Conservation (phyloP, 2,888 invertebrate genomes). For the Willowsia nigromaculata region DNA sequence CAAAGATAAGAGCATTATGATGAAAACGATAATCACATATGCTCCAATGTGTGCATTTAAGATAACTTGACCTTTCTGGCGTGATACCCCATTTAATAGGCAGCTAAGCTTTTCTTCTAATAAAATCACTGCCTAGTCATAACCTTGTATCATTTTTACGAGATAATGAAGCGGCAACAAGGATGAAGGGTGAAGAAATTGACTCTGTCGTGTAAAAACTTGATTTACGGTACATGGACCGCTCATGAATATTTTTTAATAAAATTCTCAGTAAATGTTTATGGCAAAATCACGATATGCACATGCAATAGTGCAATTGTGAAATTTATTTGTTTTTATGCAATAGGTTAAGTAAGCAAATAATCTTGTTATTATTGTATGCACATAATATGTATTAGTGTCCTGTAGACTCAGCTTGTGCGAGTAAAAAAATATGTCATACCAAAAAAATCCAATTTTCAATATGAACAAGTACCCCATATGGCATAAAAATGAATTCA, state of each 20-base stretch:
- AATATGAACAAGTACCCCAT: background rate
- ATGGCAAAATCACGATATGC: conserved; percentile 16
- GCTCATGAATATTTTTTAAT: background rate
- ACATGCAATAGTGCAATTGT: conserved; percentile 4
- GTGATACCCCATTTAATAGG: background rate
- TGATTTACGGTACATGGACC: conserved; percentile 26
- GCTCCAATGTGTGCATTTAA: background rate
- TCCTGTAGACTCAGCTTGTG: background rate
- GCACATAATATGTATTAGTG: too few relatives aligned
- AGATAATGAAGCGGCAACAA: conserved; percentile 25
- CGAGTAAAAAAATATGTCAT: background rate
- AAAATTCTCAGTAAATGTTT: background rate
- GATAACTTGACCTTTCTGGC: background rate
- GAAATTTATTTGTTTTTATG: background rate
- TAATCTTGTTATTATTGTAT: too few relatives aligned
- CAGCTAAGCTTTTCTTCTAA: background rate
- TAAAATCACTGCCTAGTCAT: conserved; percentile 18
- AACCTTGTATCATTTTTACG: conserved; percentile 42
- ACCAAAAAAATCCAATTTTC: background rate
- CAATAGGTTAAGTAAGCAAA: too few relatives aligned
- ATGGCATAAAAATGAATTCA: background rate
- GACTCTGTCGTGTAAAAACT: conserved; percentile 25
- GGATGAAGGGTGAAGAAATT: conserved; percentile 10
- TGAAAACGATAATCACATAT: background rate
- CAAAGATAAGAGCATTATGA: background rate